Evolutionary conservation across 2,797 vertebrate species (phyloP).

Genomic region (Pangasius krempfi): DNA sequence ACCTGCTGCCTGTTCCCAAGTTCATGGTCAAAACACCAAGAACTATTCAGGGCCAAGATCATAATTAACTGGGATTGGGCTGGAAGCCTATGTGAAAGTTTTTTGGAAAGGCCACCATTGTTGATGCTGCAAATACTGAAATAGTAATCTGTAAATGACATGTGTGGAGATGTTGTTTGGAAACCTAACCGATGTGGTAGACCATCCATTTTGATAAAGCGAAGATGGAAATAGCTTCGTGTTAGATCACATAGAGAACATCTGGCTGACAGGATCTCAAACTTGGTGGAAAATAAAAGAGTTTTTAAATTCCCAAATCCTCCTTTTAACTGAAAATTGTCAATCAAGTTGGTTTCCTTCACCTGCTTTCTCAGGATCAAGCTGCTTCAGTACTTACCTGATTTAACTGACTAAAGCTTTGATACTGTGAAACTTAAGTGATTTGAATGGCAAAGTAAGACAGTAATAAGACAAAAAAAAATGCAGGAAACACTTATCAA

Average conservation of each 20-base stretch:
- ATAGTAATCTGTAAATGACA: conserved; percentile 32
- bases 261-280: conserved; percentile 16
- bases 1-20: conserved; percentile 67
- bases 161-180: conserved; percentile 55
- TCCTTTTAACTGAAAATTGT: conserved; percentile 58
- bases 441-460: conserved; percentile 1
- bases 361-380: conserved; percentile 42
- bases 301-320: background rate
- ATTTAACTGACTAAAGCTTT: background rate
- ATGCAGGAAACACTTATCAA: background rate
- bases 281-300: background rate
- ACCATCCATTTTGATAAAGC: background rate
- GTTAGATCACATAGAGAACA: background rate
- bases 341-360: conserved; percentile 63
- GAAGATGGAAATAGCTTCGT: background rate
- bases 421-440: background rate
- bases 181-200: conserved; percentile 48
- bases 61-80: conserved; percentile 71
- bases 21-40: conserved; percentile 55
- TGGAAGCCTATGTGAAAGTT: conserved; percentile 59
- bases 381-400: background rate
- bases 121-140: background rate
- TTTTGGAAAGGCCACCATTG: conserved; percentile 22
- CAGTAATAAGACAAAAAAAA: too few relatives aligned
- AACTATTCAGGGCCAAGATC: conserved; percentile 63